Conservation (phyloP, 2,113 vertebrate species). For the Petroica traversi region DNA sequence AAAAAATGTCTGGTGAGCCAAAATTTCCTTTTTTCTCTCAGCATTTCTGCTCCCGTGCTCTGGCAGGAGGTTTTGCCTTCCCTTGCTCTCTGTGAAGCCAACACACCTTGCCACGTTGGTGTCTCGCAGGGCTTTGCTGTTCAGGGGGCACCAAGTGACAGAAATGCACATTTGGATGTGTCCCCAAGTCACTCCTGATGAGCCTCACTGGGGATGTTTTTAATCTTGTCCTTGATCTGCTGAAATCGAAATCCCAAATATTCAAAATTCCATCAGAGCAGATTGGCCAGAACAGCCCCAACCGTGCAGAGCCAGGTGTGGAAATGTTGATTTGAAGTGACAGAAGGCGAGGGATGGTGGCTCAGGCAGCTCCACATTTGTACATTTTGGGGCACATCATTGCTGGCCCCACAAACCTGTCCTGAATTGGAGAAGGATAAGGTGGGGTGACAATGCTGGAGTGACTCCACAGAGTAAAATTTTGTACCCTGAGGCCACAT, state of each 20-base stretch:
- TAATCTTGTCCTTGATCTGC: neutral
- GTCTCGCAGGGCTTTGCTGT: neutral
- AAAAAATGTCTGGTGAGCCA: neutral
- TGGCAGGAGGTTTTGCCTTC: neutral
- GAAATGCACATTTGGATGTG: neutral
- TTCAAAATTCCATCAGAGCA: neutral
- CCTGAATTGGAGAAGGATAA: neutral
- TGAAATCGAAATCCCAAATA: neutral
- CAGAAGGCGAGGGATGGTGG: neutral
- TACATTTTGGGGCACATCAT: neutral
- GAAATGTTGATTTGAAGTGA: neutral
- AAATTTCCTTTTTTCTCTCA: neutral
- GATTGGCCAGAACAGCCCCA: neutral
- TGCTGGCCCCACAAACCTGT: neutral
- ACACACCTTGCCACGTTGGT: neutral
- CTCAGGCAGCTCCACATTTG: neutral
- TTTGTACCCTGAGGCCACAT: neutral
- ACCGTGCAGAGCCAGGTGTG: rapidly evolving
- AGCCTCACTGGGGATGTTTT: neutral
- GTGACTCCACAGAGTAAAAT: neutral
- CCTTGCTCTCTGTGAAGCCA: neutral
- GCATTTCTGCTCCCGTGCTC: neutral
- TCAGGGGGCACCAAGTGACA: neutral
- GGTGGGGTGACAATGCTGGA: neutral
- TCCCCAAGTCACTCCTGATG: neutral